phyloP scores from a whole-genome alignment of 2,113 vertebrate species.

The Ictalurus punctatus region DNA sequence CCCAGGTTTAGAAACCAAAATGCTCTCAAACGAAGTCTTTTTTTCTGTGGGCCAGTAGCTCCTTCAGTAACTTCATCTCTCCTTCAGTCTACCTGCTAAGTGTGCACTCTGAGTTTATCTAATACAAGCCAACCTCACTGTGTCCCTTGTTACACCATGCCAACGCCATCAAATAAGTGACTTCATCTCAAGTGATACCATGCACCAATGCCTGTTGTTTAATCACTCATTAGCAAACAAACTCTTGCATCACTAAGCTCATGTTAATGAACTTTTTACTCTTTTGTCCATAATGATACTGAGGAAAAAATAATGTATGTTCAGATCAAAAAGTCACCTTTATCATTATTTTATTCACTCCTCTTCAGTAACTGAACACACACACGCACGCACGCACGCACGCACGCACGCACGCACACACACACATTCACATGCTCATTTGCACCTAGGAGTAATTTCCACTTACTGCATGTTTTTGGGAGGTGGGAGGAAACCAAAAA shows the following conservation, averaged over 20 bases:
- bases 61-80: constrained; percentile 8
- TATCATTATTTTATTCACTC: background rate
- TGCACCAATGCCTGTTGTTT: constrained; percentile 7
- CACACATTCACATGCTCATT: background rate
- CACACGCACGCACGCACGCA: background rate
- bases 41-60: background rate
- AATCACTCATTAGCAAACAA: background rate
- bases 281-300: background rate
- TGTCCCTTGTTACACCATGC: constrained; percentile 28
- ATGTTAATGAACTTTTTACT: background rate
- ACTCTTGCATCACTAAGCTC: background rate
- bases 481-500: background rate
- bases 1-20: background rate
- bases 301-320: background rate
- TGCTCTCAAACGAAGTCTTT: background rate
- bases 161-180: constrained; percentile 9
- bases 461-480: background rate
- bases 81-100: background rate
- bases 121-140: constrained; percentile 13
- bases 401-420: background rate
- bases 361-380: background rate
- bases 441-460: background rate
- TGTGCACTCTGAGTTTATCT: background rate
- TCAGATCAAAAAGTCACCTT: background rate
- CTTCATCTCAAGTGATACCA: constrained; percentile 13